Conservation (phyloP, 2,888 invertebrate species). For the Unio delphinus region DNA sequence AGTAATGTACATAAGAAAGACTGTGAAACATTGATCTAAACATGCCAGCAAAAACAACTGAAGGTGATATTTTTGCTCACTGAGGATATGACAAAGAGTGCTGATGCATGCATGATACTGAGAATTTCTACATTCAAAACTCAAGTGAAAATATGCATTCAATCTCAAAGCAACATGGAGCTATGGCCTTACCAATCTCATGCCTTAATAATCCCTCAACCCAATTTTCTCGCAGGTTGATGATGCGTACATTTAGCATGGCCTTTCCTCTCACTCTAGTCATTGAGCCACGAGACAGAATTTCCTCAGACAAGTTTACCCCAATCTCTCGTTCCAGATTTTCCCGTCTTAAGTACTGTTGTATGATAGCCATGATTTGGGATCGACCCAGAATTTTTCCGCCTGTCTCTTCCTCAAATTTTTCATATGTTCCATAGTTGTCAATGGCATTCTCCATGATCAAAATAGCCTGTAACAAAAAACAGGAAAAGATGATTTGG, state of each 20-base stretch:
- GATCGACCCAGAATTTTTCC: conserved; percentile 53
- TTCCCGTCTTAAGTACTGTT: conserved; percentile 54
- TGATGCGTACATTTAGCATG: conserved; percentile 59
- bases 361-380: conserved; percentile 52
- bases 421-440: conserved; percentile 61
- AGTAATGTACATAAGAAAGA: too few species aligned
- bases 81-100: too few species aligned
- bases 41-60: too few species aligned
- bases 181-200: conserved; percentile 58
- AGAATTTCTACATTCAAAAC: too few species aligned
- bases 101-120: too few species aligned
- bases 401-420: conserved; percentile 62
- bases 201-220: conserved; percentile 64
- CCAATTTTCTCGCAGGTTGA: conserved; percentile 63
- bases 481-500: neutral
- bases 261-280: conserved; percentile 60
- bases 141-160: too few species aligned
- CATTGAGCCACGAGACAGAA: conserved; percentile 66
- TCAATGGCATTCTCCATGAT: conserved; percentile 60
- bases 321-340: conserved; percentile 50
- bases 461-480: conserved; percentile 55
- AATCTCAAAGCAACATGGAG: too few species aligned
- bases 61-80: too few species aligned
- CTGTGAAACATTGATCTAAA: too few species aligned
- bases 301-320: conserved; percentile 57